Base-by-base conservation (phyloP, 2,888 invertebrate species). In the Drosophila suboccidentalis region DNA sequence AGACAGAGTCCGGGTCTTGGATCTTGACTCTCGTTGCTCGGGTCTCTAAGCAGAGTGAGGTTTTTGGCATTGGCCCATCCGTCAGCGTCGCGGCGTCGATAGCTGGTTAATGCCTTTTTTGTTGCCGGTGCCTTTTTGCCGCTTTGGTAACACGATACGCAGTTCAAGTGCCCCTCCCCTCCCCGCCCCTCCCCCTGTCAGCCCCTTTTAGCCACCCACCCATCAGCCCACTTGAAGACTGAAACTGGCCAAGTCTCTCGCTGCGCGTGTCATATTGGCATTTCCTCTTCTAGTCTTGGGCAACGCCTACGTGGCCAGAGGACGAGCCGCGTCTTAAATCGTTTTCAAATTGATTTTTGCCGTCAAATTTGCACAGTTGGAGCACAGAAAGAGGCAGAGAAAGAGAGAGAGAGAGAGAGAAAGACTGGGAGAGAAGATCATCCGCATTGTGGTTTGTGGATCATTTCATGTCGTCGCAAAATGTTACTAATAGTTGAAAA, bases 291-390 rank as follows among this genome's bases (percentile, higher is more conserved):
- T 81, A 63, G 61, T 79, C n/a, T 34, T 77, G 68, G 89, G 71
- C 82, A 65, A 84, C 89, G 89, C 84, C 87, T 80, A 86, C 89
- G 84, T 65, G 67, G 43, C 67, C 53, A 54, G 19, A 8, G 41
- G 41, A 47, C 54, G 64, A 63, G 69, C 47, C 66, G 65, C 79
- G 73, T 90, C 76, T 80, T 71, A 89, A 87, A 89, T 89, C 83
- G 88, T 87, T 87, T 89, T 76, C 87, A 87, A 89, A 87, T 87
- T 87, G 87, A 87, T 87, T 89, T 87, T 73, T 76, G 81, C 77
- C 84, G 81, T 88, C 89, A 87, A 89, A 87, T 89, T 89, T 87
- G 89, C 87, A 79, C 82, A 85, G 75, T 51, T 68, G 44, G 79
- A 60, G 63, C 63, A 64, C 43, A 26, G 53, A 29, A 17, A 50